Evolutionary conservation across 53 echinoderm and acorn worm species (phyloP).

Genomic region (Echinarachnius parma): DNA sequence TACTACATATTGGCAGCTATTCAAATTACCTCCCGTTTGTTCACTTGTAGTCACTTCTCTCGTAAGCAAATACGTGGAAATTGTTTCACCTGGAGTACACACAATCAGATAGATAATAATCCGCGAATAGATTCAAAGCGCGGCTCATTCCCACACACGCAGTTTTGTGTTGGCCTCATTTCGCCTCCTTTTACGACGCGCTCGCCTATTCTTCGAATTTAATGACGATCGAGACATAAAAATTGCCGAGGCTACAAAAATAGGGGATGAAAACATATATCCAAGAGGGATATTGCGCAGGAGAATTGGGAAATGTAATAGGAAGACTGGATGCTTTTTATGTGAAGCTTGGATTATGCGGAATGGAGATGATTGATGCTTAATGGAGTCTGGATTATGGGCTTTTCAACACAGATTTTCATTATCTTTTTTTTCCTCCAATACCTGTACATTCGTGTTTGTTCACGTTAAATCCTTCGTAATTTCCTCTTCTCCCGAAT

Average conservation of each 20-base stretch:
- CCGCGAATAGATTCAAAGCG: background rate
- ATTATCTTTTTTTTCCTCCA: background rate
- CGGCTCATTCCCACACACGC: conserved; percentile 29
- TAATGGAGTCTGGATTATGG: background rate
- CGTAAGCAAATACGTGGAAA: conserved; percentile 25
- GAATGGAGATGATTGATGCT: conserved; percentile 18
- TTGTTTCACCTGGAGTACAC: conserved; percentile 27
- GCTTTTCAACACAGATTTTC: conserved; percentile 16
- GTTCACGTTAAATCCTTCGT: conserved; percentile 3
- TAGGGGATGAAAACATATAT: background rate
- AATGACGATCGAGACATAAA: conserved; percentile 31
- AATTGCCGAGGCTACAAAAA: conserved; percentile 26
- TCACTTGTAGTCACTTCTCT: too few species aligned
- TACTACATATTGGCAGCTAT: conserved; percentile 17
- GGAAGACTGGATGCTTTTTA: conserved; percentile 29
- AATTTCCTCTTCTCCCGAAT: conserved; percentile 14
- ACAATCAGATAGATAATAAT: conserved; percentile 45
- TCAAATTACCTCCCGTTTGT: conserved; percentile 6
- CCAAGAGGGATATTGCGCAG: background rate
- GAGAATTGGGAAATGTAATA: conserved; percentile 26
- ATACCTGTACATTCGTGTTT: conserved; percentile 23
- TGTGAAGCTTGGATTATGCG: conserved; percentile 15
- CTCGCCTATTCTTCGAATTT: conserved; percentile 30
- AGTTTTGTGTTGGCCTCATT: background rate
- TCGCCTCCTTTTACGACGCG: background rate